phyloP scores from a whole-genome alignment of 2,888 invertebrate species.

The Crossocerus cetratus region DNA sequence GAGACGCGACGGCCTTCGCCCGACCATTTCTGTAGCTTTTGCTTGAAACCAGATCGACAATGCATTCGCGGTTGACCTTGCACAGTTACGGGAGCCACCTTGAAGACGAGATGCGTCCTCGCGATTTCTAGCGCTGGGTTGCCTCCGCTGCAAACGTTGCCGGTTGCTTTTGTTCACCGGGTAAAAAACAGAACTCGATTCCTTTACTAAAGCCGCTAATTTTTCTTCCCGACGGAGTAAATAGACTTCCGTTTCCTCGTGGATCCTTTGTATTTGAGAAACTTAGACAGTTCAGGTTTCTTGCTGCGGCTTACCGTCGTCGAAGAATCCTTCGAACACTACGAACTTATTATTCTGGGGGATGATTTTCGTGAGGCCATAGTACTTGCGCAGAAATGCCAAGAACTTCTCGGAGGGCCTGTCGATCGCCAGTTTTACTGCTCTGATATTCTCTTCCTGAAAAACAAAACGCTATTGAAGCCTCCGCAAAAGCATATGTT shows the following conservation, averaged over 20 bases:
- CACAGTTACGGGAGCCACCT: constrained; percentile 32
- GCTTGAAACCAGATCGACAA: constrained; percentile 45
- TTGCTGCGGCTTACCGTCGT: constrained; percentile 66
- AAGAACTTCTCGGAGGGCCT: constrained; percentile 94
- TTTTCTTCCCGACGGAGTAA: neutral
- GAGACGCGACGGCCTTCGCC: constrained; percentile 53
- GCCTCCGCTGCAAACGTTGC: neutral
- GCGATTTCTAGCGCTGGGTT: neutral
- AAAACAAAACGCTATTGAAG: constrained; percentile 71
- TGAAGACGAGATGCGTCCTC: constrained; percentile 20
- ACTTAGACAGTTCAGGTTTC: neutral
- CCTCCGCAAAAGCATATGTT: too few species aligned
- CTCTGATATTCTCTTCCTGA: constrained; percentile 83
- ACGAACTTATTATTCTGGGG: constrained; percentile 94
- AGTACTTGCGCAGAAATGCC: constrained; percentile 91
- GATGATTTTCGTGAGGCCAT: constrained; percentile 82
- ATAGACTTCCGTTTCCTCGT: neutral
- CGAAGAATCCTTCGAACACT: constrained; percentile 89
- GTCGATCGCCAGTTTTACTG: constrained; percentile 92
- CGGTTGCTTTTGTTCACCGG: neutral
- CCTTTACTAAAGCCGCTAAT: neutral
- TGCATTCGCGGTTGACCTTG: constrained; percentile 42
- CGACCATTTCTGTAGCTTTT: constrained; percentile 35
- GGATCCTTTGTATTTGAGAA: neutral
- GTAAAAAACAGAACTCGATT: neutral